Percentiles rank a stretch among this genome's conserved stretches.
phyloP scores from a whole-genome alignment of 2,797 vertebrate genomes.

The Diplodus sargus region DNA sequence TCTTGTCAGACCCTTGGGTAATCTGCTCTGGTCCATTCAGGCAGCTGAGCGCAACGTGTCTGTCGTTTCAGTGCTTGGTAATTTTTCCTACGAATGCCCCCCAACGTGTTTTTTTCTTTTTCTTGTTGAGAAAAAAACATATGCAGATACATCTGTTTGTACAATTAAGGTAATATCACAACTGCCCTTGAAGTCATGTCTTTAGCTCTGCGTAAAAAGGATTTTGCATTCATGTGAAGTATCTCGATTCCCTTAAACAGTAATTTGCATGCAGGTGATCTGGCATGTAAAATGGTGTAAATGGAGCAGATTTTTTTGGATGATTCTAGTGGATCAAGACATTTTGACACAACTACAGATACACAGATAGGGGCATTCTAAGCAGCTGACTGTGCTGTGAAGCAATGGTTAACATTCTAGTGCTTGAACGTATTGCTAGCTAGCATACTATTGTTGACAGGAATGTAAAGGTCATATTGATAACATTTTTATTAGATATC shows the following conservation, averaged over 20 bases:
- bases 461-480: too few species aligned
- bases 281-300: constrained; percentile 1
- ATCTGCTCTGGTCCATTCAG: constrained; percentile 54
- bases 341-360: too few species aligned
- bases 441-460: too few species aligned
- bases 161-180: constrained; percentile 41
- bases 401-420: too few species aligned
- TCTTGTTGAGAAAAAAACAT: not conserved
- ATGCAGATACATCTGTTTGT: constrained; percentile 45
- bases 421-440: too few species aligned
- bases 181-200: constrained; percentile 37
- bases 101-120: not conserved
- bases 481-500: too few species aligned
- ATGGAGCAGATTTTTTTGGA: not conserved
- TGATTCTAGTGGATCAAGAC: not conserved
- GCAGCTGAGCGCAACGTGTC: constrained; percentile 29
- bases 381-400: too few species aligned
- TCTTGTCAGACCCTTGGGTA: constrained; percentile 59
- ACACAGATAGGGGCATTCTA: not conserved
- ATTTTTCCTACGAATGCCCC: constrained; percentile 19
- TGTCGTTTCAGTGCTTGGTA: constrained; percentile 26
- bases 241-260: constrained; percentile 26
- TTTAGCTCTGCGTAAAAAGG: constrained; percentile 32
- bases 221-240: constrained; percentile 38
- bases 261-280: constrained; percentile 29